Evolutionary conservation across 2,888 invertebrate species (phyloP).

Genomic region (Cremastinae sp.): DNA sequence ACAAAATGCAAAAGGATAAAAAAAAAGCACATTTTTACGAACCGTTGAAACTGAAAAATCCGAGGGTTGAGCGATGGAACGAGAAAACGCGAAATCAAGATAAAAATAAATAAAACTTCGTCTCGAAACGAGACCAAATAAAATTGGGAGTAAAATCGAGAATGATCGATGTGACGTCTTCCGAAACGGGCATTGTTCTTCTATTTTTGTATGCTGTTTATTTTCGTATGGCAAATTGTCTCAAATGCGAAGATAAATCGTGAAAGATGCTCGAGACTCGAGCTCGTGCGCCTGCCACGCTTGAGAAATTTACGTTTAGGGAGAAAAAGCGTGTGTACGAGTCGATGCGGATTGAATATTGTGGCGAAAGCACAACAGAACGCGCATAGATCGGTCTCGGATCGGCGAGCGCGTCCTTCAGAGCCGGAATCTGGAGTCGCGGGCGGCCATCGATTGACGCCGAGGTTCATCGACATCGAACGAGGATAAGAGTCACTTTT

Average conservation of each 20-base stretch:
- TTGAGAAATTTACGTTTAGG: constrained; percentile 40
- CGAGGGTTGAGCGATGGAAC: not conserved
- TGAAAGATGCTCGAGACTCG: constrained; percentile 42
- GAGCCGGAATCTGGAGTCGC: constrained; percentile 72
- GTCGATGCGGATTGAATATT: not conserved
- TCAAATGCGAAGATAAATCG: not conserved
- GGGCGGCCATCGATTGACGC: constrained; percentile 49
- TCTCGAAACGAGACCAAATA: not conserved
- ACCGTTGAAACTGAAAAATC: constrained; percentile 11
- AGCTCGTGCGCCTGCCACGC: constrained; percentile 21
- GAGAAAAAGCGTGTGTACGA: not conserved
- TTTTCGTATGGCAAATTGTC: constrained; percentile 1
- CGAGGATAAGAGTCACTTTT: constrained; percentile 73
- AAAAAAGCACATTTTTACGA: constrained; percentile 19
- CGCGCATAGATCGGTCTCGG: constrained; percentile 69
- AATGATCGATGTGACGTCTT: constrained; percentile 2
- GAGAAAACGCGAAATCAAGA: not conserved
- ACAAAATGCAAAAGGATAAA: not conserved
- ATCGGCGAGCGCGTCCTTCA: constrained; percentile 76
- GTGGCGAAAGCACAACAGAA: constrained; percentile 34
- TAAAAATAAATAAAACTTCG: not conserved
- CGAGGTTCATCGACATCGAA: constrained; percentile 77
- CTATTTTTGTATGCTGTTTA: not conserved
- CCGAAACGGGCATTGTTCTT: no score
- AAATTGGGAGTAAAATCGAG: not conserved